These are phyloP conservation scores for Eristalis arbustorum DNA, from an alignment of 2,888 invertebrate genomes.

Conservation along the genomic window DNA sequence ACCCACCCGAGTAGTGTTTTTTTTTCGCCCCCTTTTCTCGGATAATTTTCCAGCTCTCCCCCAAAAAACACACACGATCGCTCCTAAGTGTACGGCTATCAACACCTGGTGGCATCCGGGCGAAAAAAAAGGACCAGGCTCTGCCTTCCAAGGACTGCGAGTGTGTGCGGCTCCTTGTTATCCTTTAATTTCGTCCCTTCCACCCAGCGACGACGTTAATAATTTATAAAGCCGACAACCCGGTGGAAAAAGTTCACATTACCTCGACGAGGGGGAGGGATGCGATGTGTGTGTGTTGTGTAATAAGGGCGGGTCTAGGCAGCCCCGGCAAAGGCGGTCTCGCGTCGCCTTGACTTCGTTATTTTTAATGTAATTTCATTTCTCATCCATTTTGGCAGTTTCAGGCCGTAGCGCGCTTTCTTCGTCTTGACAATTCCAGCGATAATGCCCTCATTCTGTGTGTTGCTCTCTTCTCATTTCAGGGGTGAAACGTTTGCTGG, in stretches of 20 bases:
- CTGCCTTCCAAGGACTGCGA: neutral
- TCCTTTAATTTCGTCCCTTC: slow-evolving; percentile 24
- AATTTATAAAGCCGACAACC: slow-evolving; percentile 26
- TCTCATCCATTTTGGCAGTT: slow-evolving; percentile 10
- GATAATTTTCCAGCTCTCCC: slow-evolving; percentile 66
- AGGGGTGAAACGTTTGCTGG: slow-evolving; percentile 92
- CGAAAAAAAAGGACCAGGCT: slow-evolving; percentile 6
- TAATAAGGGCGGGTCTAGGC: slow-evolving; percentile 1
- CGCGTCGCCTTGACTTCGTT: slow-evolving; percentile 1
- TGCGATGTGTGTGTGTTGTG: neutral
- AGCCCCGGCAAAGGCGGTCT: neutral
- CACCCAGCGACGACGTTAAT: slow-evolving; percentile 15
- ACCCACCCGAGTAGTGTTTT: slow-evolving; percentile 36
- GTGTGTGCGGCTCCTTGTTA: slow-evolving; percentile 4
- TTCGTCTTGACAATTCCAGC: slow-evolving; percentile 2
- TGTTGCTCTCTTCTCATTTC: slow-evolving; percentile 69
- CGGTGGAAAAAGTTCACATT: neutral
- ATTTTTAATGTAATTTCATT: slow-evolving; percentile 8
- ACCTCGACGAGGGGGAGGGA: neutral
- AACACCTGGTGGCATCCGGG: slow-evolving; percentile 48
- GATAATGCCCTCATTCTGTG: slow-evolving; percentile 26
- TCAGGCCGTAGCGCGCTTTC: neutral
- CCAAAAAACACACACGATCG: slow-evolving; percentile 14
- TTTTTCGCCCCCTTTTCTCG: slow-evolving; percentile 26
- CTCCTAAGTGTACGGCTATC: slow-evolving; percentile 61